Conservation (phyloP, 2,797 vertebrate genomes). For the Chelmon rostratus region DNA sequence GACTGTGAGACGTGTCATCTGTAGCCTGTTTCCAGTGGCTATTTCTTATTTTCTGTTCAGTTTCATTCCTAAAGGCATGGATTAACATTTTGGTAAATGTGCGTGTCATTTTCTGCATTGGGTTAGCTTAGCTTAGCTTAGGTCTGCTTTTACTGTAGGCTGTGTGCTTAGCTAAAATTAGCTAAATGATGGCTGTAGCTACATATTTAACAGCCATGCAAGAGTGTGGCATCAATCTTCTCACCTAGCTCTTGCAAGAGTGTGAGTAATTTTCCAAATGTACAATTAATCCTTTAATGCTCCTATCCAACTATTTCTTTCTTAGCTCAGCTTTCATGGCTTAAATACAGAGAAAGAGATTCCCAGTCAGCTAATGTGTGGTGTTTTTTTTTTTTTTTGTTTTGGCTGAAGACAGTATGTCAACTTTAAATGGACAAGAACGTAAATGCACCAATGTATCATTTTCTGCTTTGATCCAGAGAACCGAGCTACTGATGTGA, state of each 20-base stretch:
- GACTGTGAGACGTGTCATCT: not conserved
- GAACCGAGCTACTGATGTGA: constrained; percentile 9
- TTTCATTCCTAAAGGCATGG: not conserved
- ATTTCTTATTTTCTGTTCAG: too few species aligned
- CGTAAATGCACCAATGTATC: not conserved
- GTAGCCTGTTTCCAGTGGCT: too few species aligned
- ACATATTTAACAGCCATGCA: not conserved
- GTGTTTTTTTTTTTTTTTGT: not conserved
- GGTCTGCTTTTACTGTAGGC: not conserved
- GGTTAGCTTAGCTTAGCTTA: not conserved
- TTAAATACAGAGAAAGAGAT: not conserved
- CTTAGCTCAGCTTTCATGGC: not conserved
- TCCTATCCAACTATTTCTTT: not conserved
- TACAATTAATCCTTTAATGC: not conserved
- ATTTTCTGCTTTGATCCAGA: constrained; percentile 32
- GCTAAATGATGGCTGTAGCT: not conserved
- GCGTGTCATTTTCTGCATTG: not conserved
- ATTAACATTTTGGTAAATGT: not conserved
- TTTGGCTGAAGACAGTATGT: constrained; percentile 5
- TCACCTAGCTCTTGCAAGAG: not conserved
- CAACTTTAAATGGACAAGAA: constrained; percentile 16
- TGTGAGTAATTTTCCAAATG: not conserved
- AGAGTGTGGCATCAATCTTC: not conserved
- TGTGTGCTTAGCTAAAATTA: not conserved
- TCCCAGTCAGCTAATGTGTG: not conserved